Conservation (phyloP, 92 coral and sea anemone genomes). For the Virgularia gustaviana region DNA sequence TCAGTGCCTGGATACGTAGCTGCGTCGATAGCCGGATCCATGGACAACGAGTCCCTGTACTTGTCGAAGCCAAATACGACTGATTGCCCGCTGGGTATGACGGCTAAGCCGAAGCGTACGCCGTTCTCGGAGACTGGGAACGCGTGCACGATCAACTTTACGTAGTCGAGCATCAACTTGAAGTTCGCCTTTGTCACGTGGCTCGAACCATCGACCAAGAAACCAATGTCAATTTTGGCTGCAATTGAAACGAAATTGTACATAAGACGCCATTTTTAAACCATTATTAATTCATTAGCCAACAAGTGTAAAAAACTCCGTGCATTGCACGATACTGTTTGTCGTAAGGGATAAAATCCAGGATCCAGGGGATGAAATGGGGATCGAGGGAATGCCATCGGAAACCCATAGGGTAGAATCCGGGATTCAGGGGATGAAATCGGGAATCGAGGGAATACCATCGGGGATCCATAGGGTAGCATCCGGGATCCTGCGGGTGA, state of each 20-base stretch:
- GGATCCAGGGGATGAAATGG: no score
- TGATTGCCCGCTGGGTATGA: conserved; percentile 58
- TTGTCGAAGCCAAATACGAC: conserved; percentile 72
- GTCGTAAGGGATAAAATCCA: no score
- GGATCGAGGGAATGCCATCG: no score
- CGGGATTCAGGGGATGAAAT: no score
- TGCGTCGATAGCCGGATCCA: conserved; percentile 68
- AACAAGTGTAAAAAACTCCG: no score
- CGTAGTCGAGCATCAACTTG: conserved; percentile 57
- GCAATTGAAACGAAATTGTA: conserved; percentile 41
- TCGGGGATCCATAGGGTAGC: no score
- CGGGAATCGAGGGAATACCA: no score
- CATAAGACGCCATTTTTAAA: neutral
- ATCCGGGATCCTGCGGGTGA: no score
- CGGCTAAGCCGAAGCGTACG: conserved; percentile 66
- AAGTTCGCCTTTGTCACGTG: conserved; percentile 64
- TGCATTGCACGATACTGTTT: no score
- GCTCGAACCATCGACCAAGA: conserved; percentile 76
- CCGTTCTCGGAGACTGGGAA: conserved; percentile 67
- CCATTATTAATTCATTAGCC: conserved; percentile 23
- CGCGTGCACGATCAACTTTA: conserved; percentile 71
- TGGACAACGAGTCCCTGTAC: conserved; percentile 59
- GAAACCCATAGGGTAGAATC: no score
- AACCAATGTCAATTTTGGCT: conserved; percentile 81
- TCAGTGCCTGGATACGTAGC: conserved; percentile 62